phyloP scores from a whole-genome alignment of 2,888 invertebrate species.

The Netelia virgata region DNA sequence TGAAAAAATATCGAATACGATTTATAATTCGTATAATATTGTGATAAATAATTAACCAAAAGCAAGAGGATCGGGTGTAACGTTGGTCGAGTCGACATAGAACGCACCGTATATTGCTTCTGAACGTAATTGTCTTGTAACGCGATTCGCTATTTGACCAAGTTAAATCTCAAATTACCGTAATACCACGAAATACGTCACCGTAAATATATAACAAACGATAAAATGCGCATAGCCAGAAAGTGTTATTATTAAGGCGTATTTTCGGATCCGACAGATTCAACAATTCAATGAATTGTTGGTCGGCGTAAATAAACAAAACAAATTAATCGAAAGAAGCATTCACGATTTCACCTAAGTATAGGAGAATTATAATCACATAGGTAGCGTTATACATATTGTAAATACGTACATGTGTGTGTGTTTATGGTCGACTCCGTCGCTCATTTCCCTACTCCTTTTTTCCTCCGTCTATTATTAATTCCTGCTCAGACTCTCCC shows the following conservation, averaged over 20 bases:
- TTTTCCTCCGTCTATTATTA: slow-evolving; percentile 33
- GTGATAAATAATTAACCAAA: too few relatives aligned
- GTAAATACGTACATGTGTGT: background rate
- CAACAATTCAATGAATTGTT: background rate
- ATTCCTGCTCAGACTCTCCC: slow-evolving; percentile 50
- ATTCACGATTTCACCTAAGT: too few relatives aligned
- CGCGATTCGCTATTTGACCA: slow-evolving; percentile 51
- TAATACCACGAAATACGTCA: slow-evolving; percentile 35
- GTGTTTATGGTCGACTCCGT: background rate
- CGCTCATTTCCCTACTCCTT: background rate
- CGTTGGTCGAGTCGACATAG: too few relatives aligned
- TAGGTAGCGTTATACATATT: background rate
- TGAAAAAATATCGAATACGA: too few relatives aligned
- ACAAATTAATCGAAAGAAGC: too few relatives aligned
- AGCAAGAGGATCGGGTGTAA: too few relatives aligned
- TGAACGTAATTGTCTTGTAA: background rate
- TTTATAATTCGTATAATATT: too few relatives aligned
- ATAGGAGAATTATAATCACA: slow-evolving; percentile 8
- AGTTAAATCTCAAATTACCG: slow-evolving; percentile 50
- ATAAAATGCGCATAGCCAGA: slow-evolving; percentile 4
- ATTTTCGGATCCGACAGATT: background rate
- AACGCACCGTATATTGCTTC: too few relatives aligned
- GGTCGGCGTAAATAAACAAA: background rate
- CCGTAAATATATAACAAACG: slow-evolving; percentile 25
- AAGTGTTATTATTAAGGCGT: background rate